phyloP scores from a whole-genome alignment of 2,888 invertebrate species.

The Pollenia griseotomentosa region DNA sequence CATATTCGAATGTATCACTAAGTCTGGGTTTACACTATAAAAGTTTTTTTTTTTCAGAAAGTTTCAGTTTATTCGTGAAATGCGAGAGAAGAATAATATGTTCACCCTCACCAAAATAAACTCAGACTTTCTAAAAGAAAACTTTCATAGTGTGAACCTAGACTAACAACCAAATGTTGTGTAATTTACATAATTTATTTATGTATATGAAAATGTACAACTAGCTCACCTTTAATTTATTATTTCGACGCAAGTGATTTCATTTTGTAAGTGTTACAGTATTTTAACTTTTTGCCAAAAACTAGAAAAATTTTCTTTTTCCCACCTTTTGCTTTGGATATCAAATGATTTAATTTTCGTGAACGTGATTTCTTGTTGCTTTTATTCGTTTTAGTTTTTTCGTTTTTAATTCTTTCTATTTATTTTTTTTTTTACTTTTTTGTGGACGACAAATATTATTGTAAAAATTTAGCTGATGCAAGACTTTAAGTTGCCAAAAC shows the following conservation, averaged over 20 bases:
- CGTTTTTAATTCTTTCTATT: conserved; percentile 18
- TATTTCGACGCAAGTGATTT: conserved; percentile 66
- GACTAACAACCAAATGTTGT: conserved; percentile 27
- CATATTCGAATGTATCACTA: conserved; percentile 8
- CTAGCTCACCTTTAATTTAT: conserved; percentile 54
- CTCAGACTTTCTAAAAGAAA: too few relatives aligned
- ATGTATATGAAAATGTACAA: conserved; percentile 40
- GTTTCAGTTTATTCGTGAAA: too few relatives aligned
- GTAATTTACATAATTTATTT: conserved; percentile 65
- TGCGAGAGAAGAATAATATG: too few relatives aligned
- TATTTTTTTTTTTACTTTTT: conserved; percentile 26
- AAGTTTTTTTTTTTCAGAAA: too few relatives aligned
- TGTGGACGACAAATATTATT: conserved; percentile 61
- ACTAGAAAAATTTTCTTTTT: conserved; percentile 34
- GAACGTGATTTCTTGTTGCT: conserved; percentile 58
- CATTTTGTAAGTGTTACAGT: conserved; percentile 47
- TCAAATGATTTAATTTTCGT: conserved; percentile 56
- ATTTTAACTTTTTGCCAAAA: conserved; percentile 54
- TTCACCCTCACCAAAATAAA: too few relatives aligned
- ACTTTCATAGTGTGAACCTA: too few relatives aligned
- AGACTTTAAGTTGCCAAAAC: conserved; percentile 68
- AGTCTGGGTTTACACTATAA: too few relatives aligned
- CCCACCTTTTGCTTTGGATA: conserved; percentile 38
- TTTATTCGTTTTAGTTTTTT: conserved; percentile 32
- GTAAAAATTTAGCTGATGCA: conserved; percentile 72